Evolutionary conservation across 2,888 invertebrate species (phyloP), one percentile per base, ranked within the genome.

Genomic region (Nipponacmea schrenckii): DNA sequence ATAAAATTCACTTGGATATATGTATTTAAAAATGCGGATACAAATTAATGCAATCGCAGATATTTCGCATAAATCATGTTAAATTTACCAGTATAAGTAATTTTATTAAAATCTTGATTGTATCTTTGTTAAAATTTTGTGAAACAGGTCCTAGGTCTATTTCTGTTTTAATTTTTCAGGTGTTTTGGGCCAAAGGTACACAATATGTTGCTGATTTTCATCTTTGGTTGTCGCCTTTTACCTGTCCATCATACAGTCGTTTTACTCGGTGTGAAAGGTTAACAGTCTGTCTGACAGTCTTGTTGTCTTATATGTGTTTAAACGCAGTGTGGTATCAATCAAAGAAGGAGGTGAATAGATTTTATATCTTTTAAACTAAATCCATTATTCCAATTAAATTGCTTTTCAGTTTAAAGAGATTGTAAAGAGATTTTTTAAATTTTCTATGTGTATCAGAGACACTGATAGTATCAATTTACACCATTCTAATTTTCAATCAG

Each of bases 131-230:
- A n/a, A n/a, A n/a, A n/a, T n/a, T n/a, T n/a, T n/a, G n/a, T n/a
- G n/a, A n/a, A n/a, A n/a, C n/a, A n/a, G n/a, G n/a, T n/a, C n/a
- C n/a, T n/a, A n/a, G n/a, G n/a, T n/a, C n/a, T n/a, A n/a, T n/a
- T 31, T 31, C 31, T 31, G 31, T 31, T 31, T 7, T 31, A 31
- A 50, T 44, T 14, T 69, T 77, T 7, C 77, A 88, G 88, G 84
- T 87, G 20, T 77, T 86, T 63, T 80, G 82, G 80, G 81, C 84
- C n/a, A 88, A 88, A 68, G 82, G 85, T 26, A 80, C 81, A 0
- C 86, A 89, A 80, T 88, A 87, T 77, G 75, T 87, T 68, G 81
- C 84, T 8, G 88, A 89, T 78, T 85, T 85, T 70, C 89, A 89
- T 70, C 77, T 87, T 26, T 88, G 88, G 88, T 71, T 84, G 64